Evolutionary conservation across 1,140 invertebrate species (phyloP).

Genomic region (Drosophila neocordata): DNA sequence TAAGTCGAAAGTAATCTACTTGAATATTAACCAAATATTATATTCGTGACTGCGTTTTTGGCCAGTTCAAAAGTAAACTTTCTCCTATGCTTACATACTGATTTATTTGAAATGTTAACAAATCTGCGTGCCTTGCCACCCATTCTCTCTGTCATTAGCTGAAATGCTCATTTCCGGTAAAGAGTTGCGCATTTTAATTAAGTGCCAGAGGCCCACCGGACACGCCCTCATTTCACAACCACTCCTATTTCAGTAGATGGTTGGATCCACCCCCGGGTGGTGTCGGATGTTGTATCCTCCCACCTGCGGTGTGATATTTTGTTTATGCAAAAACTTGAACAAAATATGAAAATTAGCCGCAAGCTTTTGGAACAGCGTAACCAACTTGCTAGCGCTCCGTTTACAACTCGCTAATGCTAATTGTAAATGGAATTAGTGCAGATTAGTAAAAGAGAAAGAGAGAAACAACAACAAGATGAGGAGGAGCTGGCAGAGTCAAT

Average conservation of each 20-base stretch:
- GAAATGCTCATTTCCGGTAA: slow-evolving; percentile 78
- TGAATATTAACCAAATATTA: slow-evolving; percentile 3
- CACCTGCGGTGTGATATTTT: slow-evolving; percentile 67
- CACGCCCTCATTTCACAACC: neutral
- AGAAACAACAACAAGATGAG: slow-evolving; percentile 9
- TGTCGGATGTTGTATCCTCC: slow-evolving; percentile 21
- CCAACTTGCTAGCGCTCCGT: slow-evolving; percentile 42
- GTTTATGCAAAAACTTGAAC: slow-evolving; percentile 67
- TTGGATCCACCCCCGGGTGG: neutral
- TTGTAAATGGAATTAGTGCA: slow-evolving; percentile 79
- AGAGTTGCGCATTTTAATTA: slow-evolving; percentile 81
- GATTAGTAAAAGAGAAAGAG: slow-evolving; percentile 56
- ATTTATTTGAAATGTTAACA: slow-evolving; percentile 67
- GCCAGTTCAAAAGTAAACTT: neutral
- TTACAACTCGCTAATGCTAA: slow-evolving; percentile 80
- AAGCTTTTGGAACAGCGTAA: slow-evolving; percentile 28
- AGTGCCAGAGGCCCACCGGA: slow-evolving; percentile 42
- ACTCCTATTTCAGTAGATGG: neutral
- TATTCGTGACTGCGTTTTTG: slow-evolving; percentile 1
- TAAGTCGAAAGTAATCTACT: neutral
- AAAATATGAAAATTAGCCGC: slow-evolving; percentile 73
- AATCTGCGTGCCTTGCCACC: slow-evolving; percentile 41
- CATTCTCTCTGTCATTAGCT: slow-evolving; percentile 63
- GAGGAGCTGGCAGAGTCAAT: neutral
- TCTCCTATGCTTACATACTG: slow-evolving; percentile 33